Evolutionary conservation across 2,888 invertebrate genomes (phyloP).

Genomic region (Spilarctia lutea): DNA sequence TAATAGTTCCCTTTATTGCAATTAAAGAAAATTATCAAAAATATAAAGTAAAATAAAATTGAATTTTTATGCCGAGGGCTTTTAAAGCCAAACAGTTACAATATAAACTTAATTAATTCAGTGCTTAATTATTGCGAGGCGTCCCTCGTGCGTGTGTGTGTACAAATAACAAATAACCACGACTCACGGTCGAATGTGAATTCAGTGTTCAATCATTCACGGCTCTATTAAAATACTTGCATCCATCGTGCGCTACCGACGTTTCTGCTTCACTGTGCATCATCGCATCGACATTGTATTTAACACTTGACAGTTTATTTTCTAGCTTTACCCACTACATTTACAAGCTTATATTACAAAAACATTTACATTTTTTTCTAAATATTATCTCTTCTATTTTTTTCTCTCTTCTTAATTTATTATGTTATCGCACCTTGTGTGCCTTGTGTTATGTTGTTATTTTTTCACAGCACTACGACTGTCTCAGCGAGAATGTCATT

Average conservation of each 20-base stretch:
- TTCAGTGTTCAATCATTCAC: background rate
- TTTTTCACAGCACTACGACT: background rate
- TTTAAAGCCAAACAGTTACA: background rate
- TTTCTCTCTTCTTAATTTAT: background rate
- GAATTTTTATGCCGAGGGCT: background rate
- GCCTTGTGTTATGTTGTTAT: background rate
- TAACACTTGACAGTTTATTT: background rate
- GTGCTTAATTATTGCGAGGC: background rate
- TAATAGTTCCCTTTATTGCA: background rate
- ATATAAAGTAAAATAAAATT: background rate
- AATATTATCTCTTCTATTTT: background rate
- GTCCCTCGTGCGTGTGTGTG: background rate
- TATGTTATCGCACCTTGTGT: background rate
- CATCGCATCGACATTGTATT: background rate
- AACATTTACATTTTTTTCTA: background rate
- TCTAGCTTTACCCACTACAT: background rate
- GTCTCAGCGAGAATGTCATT: background rate
- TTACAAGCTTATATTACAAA: background rate
- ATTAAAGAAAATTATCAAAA: background rate
- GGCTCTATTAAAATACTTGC: background rate
- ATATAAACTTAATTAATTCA: background rate
- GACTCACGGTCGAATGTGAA: background rate
- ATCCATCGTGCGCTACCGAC: background rate
- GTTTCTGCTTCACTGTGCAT: background rate
- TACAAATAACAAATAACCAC: background rate